Percentiles rank a stretch among this genome's conserved stretches.
These are phyloP conservation scores for Mimas tiliae DNA, from an alignment of 2,888 invertebrate genomes.

Conservation along the genomic window DNA sequence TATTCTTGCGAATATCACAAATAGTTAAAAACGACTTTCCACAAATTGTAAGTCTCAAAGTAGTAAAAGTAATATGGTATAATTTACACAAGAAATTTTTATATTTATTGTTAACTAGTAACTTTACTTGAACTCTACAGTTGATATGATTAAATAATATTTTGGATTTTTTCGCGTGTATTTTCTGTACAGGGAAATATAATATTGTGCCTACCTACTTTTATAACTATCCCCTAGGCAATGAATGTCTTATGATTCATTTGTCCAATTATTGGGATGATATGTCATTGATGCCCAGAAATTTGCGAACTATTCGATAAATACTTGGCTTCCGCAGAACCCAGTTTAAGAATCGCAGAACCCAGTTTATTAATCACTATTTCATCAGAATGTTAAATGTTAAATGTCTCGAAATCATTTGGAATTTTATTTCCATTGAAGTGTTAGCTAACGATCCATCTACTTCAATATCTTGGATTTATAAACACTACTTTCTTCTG, in stretches of 20 bases:
- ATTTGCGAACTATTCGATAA: too few species aligned
- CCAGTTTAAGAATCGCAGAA: too few species aligned
- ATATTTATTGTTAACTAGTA: background rate
- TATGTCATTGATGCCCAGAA: too few species aligned
- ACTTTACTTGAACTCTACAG: background rate
- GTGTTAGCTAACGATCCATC: background rate
- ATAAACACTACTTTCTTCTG: background rate
- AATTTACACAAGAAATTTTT: background rate
- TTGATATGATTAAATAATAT: background rate
- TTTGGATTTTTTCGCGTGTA: slow-evolving; percentile 10
- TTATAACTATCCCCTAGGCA: too few species aligned
- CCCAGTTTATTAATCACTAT: too few species aligned
- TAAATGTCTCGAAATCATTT: too few species aligned
- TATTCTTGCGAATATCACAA: slow-evolving; percentile 1
- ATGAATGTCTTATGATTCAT: too few species aligned
- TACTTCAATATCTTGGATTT: background rate
- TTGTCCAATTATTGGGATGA: too few species aligned
- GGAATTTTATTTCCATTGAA: background rate
- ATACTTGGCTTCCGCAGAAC: too few species aligned
- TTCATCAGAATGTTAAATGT: too few species aligned
- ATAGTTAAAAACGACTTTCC: background rate
- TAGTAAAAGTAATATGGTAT: background rate
- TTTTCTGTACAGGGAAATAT: background rate
- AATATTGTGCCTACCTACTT: too few species aligned
- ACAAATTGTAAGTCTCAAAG: background rate